A percentile compares a stretch with the other conserved stretches of the same genome.
Conservation (phyloP, 2,888 invertebrate genomes). For the Leuctra nigra region DNA sequence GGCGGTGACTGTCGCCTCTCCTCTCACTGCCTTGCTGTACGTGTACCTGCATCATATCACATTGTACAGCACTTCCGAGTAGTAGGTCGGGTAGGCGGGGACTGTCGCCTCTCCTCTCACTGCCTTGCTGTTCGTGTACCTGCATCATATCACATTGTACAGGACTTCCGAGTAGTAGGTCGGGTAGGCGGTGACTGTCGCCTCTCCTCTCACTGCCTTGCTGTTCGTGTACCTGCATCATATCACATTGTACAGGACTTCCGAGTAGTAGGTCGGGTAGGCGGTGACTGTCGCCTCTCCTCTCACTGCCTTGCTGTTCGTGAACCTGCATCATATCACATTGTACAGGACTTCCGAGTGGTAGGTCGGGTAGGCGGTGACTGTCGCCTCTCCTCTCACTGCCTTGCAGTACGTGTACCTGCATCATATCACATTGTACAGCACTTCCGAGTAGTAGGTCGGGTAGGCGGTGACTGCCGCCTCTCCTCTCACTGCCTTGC, state of each 20-base stretch:
- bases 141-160: conserved; percentile 45
- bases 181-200: conserved; percentile 77
- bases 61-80: conserved; percentile 63
- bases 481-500: conserved; percentile 79
- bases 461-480: conserved; percentile 79
- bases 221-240: conserved; percentile 71
- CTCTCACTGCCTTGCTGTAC: conserved; percentile 79
- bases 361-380: conserved; percentile 77
- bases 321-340: conserved; percentile 55
- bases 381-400: conserved; percentile 76
- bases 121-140: conserved; percentile 79
- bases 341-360: conserved; percentile 66
- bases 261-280: conserved; percentile 74
- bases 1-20: conserved; percentile 76
- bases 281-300: conserved; percentile 81
- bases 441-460: conserved; percentile 67
- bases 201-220: conserved; percentile 77
- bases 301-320: conserved; percentile 77
- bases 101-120: conserved; percentile 81
- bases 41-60: conserved; percentile 58
- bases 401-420: conserved; percentile 83
- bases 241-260: conserved; percentile 55
- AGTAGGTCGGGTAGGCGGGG: conserved; percentile 76
- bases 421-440: conserved; percentile 45
- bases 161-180: conserved; percentile 71